These are phyloP conservation scores for Phodopus roborovskii DNA, from an alignment of 2,113 vertebrate genomes.

Conservation along the genomic window DNA sequence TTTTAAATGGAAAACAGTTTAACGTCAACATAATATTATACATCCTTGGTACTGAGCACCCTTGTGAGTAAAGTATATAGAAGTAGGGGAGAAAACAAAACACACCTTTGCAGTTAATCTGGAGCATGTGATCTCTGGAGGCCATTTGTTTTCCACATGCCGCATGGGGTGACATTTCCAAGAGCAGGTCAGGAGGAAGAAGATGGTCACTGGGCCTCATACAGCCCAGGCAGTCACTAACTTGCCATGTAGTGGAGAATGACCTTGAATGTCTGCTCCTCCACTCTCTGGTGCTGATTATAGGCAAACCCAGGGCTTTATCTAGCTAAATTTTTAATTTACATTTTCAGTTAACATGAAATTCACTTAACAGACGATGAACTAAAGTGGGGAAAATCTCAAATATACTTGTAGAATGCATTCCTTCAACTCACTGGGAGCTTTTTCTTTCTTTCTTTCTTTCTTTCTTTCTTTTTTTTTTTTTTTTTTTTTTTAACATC, in stretches of 20 bases:
- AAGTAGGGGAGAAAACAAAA: neutral
- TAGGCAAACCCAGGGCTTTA: neutral
- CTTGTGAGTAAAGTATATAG: conserved; percentile 8
- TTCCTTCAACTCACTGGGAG: neutral
- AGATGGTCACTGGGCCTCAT: neutral
- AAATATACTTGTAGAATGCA: neutral
- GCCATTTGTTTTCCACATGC: neutral
- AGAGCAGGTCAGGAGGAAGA: neutral
- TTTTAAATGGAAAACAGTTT: conserved; percentile 23
- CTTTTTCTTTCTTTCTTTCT: neutral
- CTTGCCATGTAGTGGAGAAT: neutral
- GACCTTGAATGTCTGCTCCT: neutral
- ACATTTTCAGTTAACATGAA: neutral
- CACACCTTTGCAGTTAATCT: neutral
- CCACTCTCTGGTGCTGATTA: neutral
- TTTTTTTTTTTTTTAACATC: neutral
- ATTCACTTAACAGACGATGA: neutral
- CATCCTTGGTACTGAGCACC: neutral
- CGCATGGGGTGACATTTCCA: neutral
- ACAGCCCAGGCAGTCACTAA: neutral
- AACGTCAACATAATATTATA: neutral
- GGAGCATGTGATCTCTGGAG: neutral
- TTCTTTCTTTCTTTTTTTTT: neutral
- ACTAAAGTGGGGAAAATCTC: neutral
- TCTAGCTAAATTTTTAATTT: neutral